phyloP scores from a whole-genome alignment of 2,888 invertebrate species.

The Melangyna quadrimaculata region DNA sequence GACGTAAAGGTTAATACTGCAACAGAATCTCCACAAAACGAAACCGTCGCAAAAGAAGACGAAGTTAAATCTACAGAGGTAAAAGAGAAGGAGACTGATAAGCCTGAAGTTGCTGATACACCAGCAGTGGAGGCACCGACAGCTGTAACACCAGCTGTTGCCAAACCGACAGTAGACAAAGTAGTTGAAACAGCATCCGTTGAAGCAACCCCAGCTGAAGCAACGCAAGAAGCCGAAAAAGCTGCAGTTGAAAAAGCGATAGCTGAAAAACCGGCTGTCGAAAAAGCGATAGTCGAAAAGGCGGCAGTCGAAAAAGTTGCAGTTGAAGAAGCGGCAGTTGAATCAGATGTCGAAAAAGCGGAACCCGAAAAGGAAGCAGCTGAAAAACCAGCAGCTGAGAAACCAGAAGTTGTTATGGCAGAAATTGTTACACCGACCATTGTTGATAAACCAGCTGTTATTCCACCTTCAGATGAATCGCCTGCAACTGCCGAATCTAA shows the following conservation, averaged over 20 bases:
- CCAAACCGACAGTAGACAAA: slow-evolving; percentile 32
- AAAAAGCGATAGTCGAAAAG: slow-evolving; percentile 62
- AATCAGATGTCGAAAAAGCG: slow-evolving; percentile 44
- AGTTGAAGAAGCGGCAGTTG: slow-evolving; percentile 22
- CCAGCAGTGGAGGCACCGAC: slow-evolving; percentile 32
- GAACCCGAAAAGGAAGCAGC: slow-evolving; percentile 61
- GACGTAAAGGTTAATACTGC: slow-evolving; percentile 19
- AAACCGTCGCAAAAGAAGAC: slow-evolving; percentile 19
- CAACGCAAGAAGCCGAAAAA: slow-evolving; percentile 40
- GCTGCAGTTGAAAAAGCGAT: slow-evolving; percentile 41
- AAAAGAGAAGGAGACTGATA: slow-evolving; percentile 26
- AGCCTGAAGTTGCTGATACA: slow-evolving; percentile 18
- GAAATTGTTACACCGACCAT: slow-evolving; percentile 6
- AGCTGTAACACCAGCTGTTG: slow-evolving; percentile 7
- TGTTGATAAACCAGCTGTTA: slow-evolving; percentile 9
- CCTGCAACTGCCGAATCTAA: background rate
- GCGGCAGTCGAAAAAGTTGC: slow-evolving; percentile 28
- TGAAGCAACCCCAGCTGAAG: background rate
- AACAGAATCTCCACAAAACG: slow-evolving; percentile 33
- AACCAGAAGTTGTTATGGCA: slow-evolving; percentile 58
- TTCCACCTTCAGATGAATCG: slow-evolving; percentile 21
- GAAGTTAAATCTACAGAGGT: slow-evolving; percentile 23
- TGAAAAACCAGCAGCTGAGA: slow-evolving; percentile 66
- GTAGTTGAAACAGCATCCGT: slow-evolving; percentile 61
- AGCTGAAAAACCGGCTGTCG: slow-evolving; percentile 54